Evolutionary conservation across 1,140 invertebrate genomes (phyloP).

Genomic region (Scaptomyza hsui): DNA sequence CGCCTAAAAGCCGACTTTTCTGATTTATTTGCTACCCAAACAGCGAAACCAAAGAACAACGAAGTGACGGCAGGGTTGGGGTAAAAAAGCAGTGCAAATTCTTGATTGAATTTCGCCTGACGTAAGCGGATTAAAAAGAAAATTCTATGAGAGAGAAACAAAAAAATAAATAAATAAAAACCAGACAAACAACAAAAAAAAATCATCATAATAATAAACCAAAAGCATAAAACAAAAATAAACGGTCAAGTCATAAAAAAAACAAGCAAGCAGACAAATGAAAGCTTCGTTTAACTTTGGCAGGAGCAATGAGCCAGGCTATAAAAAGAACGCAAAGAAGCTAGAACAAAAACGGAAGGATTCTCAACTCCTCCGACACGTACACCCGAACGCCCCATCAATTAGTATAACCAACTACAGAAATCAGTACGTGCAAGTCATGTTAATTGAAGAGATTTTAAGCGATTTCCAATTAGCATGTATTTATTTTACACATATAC

Average conservation of each 20-base stretch:
- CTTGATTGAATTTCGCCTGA: conserved; percentile 68
- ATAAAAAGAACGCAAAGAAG: conserved; percentile 4
- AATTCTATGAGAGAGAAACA: conserved; percentile 50
- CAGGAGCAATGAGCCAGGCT: neutral
- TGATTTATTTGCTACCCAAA: conserved; percentile 44
- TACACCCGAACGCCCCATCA: conserved; percentile 16
- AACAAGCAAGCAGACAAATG: conserved; percentile 32
- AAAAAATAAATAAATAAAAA: conserved; percentile 18
- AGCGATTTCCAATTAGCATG: conserved; percentile 32
- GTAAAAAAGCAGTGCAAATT: conserved; percentile 46
- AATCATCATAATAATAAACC: conserved; percentile 41
- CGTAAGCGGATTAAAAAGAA: conserved; percentile 68
- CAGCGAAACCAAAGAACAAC: neutral
- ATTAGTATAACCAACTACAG: conserved; percentile 22
- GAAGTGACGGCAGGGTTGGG: neutral
- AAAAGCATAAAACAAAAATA: conserved; percentile 56
- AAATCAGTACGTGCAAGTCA: conserved; percentile 10
- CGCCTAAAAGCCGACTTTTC: conserved; percentile 41
- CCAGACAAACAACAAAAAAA: conserved; percentile 5
- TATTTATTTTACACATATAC: conserved; percentile 4
- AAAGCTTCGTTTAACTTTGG: conserved; percentile 16
- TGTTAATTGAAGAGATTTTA: conserved; percentile 19
- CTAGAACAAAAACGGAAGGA: conserved; percentile 3
- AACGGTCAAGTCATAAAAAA: conserved; percentile 54
- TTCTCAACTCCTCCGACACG: conserved; percentile 41